A percentile compares a stretch with the other conserved stretches of the same genome.
phyloP scores from a whole-genome alignment of 2,797 vertebrate species.

The Pagetopsis macropterus region DNA sequence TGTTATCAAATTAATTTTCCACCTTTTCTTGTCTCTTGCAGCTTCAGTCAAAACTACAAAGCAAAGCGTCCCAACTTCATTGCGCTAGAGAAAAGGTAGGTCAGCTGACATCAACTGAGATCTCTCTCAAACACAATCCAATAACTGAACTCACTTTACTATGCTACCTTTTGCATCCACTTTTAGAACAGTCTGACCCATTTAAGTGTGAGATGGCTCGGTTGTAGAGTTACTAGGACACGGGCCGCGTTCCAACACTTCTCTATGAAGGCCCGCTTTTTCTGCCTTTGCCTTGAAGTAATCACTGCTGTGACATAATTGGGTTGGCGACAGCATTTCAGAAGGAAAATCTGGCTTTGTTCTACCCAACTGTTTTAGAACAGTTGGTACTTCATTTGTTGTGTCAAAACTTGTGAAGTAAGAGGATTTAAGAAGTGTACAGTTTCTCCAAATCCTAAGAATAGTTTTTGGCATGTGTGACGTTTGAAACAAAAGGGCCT shows the following conservation, averaged over 20 bases:
- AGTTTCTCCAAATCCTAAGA: conserved; percentile 9
- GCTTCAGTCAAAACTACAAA: conserved; percentile 73
- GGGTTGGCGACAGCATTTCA: conserved; percentile 52
- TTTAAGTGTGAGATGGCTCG: conserved; percentile 66
- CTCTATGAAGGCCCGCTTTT: conserved; percentile 45
- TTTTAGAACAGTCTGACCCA: conserved; percentile 77
- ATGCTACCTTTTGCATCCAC: conserved; percentile 59
- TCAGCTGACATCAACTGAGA: conserved; percentile 40
- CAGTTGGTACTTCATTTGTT: conserved; percentile 29
- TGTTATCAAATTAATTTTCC: background rate
- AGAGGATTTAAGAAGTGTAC: conserved; percentile 3
- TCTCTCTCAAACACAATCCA: conserved; percentile 21
- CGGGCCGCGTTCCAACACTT: conserved; percentile 61
- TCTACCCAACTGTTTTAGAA: conserved; percentile 28
- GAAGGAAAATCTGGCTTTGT: conserved; percentile 32
- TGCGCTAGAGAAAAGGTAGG: conserved; percentile 73
- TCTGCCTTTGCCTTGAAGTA: conserved; percentile 60
- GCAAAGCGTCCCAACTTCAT: conserved; percentile 59
- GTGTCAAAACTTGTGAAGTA: conserved; percentile 17
- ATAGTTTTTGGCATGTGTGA: conserved; percentile 5
- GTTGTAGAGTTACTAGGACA: conserved; percentile 65
- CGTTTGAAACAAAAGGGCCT: background rate
- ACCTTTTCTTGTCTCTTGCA: conserved; percentile 30
- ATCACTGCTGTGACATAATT: conserved; percentile 64
- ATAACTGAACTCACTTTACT: conserved; percentile 43